phyloP scores from a whole-genome alignment of 2,888 invertebrate genomes.

The Athetis lepigone region DNA sequence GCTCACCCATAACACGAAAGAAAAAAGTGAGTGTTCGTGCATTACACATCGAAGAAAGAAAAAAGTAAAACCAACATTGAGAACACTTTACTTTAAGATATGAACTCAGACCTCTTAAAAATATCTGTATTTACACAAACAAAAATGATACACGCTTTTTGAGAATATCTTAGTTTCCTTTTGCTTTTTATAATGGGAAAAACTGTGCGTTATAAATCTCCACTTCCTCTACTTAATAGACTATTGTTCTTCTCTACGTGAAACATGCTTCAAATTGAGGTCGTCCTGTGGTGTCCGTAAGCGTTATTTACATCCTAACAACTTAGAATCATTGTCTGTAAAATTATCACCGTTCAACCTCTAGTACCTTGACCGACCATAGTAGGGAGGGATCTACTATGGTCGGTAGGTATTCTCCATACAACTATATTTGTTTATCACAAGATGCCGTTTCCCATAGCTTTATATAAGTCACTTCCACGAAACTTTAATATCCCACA shows the following conservation, averaged over 20 bases:
- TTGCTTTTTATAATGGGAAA: slow-evolving; percentile 31
- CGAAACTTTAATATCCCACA: background rate
- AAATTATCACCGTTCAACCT: slow-evolving; percentile 14
- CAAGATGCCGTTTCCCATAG: background rate
- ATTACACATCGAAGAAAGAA: slow-evolving; percentile 19
- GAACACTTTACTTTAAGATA: slow-evolving; percentile 33
- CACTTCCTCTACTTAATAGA: slow-evolving; percentile 65
- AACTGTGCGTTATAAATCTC: slow-evolving; percentile 58
- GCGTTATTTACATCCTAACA: slow-evolving; percentile 41
- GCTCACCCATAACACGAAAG: slow-evolving; percentile 18
- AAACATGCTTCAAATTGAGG: slow-evolving; percentile 63
- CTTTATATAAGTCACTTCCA: background rate
- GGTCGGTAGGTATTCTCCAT: background rate
- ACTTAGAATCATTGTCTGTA: slow-evolving; percentile 7
- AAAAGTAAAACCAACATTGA: slow-evolving; percentile 35
- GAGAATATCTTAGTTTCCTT: slow-evolving; percentile 8
- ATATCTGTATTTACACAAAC: background rate
- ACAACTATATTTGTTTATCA: background rate
- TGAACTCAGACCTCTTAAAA: slow-evolving; percentile 4
- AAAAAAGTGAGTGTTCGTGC: slow-evolving; percentile 21
- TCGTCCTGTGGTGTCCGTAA: slow-evolving; percentile 60
- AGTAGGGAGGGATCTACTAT: background rate
- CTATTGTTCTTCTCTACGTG: slow-evolving; percentile 68
- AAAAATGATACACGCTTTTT: slow-evolving; percentile 1
- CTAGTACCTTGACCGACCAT: background rate